Base-by-base conservation (phyloP, 2,113 vertebrate genomes). In the Centropristis striata region DNA sequence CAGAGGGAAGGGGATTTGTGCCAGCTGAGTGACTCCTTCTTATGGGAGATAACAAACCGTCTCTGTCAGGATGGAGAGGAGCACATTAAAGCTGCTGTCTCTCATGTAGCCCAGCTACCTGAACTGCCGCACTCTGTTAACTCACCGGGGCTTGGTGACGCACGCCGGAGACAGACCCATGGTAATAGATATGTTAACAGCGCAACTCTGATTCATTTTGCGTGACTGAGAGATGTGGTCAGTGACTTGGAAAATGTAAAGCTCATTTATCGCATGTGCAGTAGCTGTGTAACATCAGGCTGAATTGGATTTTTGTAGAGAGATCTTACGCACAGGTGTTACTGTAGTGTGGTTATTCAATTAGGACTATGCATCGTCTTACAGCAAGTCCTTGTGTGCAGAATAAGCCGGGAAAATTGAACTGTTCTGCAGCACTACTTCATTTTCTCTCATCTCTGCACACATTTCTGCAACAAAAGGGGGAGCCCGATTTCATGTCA, bases 21-120 rank as follows among this genome's bases (percentile, higher is more conserved):
- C 86, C 84, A 71, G 87, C 75, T 75, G 91, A 88, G 86, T 82
- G 86, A 83, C 78, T 91, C 76, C 86, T 81, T 88, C 78, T 78
- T 71, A 68, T 68, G 28, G 78, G 75, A 75, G 88, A 93, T 88
- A 91, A 90, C 88, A 83, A 90, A 89, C 72, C 23, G 14, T 72
- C 71, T 66, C 65, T 57, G 65, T 79, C 59, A 27, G 78, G 69
- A 39, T 8, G 54, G 46, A 84, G 59, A 64, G 60, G 54, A 65
- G 46, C 70, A 69, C 51, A 85, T 86, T 78, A 74, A 75, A 83
- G 74, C 70, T 25, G 36, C 71, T 41, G 32, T 69, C 68, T 81
- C 53, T 77, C 71, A 58, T 73, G 63, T 72, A 41, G 58, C 41
- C 61, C 32, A 8, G 41, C 86, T 83, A 88, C 85, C 90, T 81